These are phyloP conservation scores for Drosophila flavopinicola DNA, from an alignment of 2,888 invertebrate genomes.

Conservation along the genomic window DNA sequence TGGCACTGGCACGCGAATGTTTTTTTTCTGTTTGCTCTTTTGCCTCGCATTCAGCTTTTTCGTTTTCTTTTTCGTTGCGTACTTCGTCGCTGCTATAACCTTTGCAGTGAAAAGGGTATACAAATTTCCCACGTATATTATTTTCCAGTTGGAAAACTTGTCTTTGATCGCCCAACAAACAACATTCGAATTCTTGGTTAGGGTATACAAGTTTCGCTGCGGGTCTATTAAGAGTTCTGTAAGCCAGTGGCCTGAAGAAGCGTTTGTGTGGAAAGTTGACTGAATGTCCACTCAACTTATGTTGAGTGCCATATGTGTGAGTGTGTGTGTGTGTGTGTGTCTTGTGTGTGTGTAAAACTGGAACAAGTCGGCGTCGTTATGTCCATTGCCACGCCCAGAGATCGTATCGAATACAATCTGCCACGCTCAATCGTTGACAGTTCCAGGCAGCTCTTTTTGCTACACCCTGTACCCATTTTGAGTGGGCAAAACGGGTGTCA, in stretches of 20 bases:
- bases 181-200: conserved; percentile 13
- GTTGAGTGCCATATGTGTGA: conserved; percentile 27
- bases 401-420: conserved; percentile 45
- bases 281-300: conserved; percentile 60
- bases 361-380: conserved; percentile 61
- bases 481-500: neutral
- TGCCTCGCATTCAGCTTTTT: conserved; percentile 30
- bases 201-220: conserved; percentile 34
- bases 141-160: conserved; percentile 16
- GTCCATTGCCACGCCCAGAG: conserved; percentile 47
- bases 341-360: conserved; percentile 52
- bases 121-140: conserved; percentile 9
- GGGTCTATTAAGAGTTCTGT: conserved; percentile 4
- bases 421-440: conserved; percentile 44
- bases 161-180: neutral
- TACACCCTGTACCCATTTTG: neutral
- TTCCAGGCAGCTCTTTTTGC: conserved; percentile 16
- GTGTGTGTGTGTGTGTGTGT: neutral
- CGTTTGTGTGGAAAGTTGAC: conserved; percentile 65
- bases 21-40: conserved; percentile 13
- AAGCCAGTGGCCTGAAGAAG: conserved; percentile 38
- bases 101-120: conserved; percentile 19
- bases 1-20: conserved; percentile 56
- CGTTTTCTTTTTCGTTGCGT: conserved; percentile 25
- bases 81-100: conserved; percentile 21